Percentiles rank a stretch among this genome's conserved stretches.
phyloP scores from a whole-genome alignment of 2,888 invertebrate genomes.

The Nebria salina region DNA sequence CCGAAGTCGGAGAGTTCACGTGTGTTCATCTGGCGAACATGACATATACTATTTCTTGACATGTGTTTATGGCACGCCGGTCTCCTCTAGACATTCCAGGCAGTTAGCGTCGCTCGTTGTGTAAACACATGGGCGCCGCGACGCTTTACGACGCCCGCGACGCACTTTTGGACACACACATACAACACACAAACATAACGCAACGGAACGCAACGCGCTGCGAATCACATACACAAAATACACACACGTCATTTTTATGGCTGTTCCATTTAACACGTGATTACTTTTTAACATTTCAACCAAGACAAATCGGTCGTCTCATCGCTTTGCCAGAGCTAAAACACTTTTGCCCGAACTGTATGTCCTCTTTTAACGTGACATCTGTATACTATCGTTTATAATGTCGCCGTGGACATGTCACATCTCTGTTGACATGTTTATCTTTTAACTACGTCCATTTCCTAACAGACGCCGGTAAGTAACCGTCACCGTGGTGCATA shows the following conservation, averaged over 20 bases:
- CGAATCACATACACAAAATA: slow-evolving; percentile 12
- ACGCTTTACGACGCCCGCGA: slow-evolving; percentile 64
- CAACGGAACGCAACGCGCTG: background rate
- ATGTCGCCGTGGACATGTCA: slow-evolving; percentile 1
- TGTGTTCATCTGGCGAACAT: slow-evolving; percentile 37
- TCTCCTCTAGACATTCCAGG: slow-evolving; percentile 29
- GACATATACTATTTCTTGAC: slow-evolving; percentile 39
- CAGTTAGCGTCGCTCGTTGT: slow-evolving; percentile 59
- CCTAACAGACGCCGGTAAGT: background rate
- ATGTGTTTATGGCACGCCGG: slow-evolving; percentile 34
- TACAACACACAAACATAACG: slow-evolving; percentile 43
- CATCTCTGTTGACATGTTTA: background rate
- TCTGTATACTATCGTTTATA: background rate
- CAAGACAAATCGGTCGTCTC: background rate
- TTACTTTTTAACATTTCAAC: slow-evolving; percentile 13
- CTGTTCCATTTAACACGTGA: slow-evolving; percentile 24
- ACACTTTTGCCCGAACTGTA: background rate
- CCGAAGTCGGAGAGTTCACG: slow-evolving; percentile 12
- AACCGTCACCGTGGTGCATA: background rate
- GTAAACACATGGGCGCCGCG: slow-evolving; percentile 68
- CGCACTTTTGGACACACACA: slow-evolving; percentile 51
- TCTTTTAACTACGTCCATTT: background rate
- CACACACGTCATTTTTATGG: slow-evolving; percentile 14
- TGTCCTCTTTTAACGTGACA: background rate
- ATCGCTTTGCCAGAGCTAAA: background rate